Evolutionary conservation across 2,888 invertebrate genomes (phyloP).

Genomic region (Trissolcus japonicus): DNA sequence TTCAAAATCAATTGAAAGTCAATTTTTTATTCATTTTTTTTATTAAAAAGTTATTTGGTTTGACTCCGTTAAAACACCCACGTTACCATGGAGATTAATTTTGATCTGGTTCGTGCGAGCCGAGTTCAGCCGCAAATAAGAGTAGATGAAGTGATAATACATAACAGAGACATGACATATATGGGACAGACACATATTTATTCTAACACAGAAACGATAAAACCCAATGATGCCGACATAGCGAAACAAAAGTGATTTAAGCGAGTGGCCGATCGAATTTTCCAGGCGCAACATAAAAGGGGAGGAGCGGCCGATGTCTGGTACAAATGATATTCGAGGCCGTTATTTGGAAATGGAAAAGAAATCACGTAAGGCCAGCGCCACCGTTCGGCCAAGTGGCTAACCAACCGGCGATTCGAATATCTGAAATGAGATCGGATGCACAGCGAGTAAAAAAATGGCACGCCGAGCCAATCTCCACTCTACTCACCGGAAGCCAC

Average conservation of each 20-base stretch:
- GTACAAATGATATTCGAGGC: constrained; percentile 40
- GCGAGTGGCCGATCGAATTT: constrained; percentile 59
- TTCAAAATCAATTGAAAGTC: too few species aligned
- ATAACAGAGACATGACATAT: constrained; percentile 14
- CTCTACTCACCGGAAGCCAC: constrained; percentile 51
- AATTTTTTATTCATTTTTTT: too few species aligned
- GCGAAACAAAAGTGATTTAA: constrained; percentile 64
- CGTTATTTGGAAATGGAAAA: constrained; percentile 43
- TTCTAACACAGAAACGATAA: constrained; percentile 46
- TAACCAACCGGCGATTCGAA: constrained; percentile 50
- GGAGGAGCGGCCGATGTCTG: constrained; percentile 58
- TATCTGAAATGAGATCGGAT: constrained; percentile 57
- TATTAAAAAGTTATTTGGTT: too few species aligned
- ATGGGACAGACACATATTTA: constrained; percentile 30
- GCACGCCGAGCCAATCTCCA: constrained; percentile 50
- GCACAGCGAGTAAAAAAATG: constrained; percentile 48
- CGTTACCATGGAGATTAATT: too few species aligned
- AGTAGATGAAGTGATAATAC: constrained; percentile 17
- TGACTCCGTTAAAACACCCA: too few species aligned
- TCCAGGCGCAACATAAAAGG: constrained; percentile 61
- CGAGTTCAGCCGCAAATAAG: too few species aligned
- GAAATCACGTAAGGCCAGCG: constrained; percentile 48
- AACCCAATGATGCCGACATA: constrained; percentile 51
- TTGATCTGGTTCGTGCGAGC: too few species aligned
- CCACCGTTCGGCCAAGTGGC: constrained; percentile 43